These are phyloP conservation scores for Clytia hemisphaerica DNA, from an alignment of 30 jellyfish, hydroid and myxozoan genomes.

Conservation along the genomic window DNA sequence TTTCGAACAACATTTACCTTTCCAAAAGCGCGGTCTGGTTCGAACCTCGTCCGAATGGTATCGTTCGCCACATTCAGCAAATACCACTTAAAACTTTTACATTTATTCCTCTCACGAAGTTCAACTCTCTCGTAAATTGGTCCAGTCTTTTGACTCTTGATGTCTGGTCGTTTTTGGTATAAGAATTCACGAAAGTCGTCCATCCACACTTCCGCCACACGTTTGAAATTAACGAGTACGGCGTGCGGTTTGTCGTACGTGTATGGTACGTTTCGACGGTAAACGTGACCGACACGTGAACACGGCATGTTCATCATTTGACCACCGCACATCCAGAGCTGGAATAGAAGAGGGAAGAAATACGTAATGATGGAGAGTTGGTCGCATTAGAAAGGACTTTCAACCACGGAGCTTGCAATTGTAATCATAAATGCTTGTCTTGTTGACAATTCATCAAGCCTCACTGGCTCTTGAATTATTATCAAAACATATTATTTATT, in stretches of 20 bases:
- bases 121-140: slow-evolving; percentile 53
- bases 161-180: slow-evolving; percentile 71
- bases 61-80: slow-evolving; percentile 84
- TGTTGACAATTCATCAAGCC: no score
- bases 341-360: no score
- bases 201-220: slow-evolving; percentile 99
- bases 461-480: no score
- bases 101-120: slow-evolving; percentile 56
- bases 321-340: slow-evolving; percentile 99
- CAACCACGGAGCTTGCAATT: no score
- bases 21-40: slow-evolving; percentile 93
- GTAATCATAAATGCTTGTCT: no score
- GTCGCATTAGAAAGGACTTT: no score
- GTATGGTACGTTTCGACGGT: slow-evolving; percentile 91
- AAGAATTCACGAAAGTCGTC: slow-evolving; percentile 87
- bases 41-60: slow-evolving; percentile 82
- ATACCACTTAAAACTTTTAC: slow-evolving; percentile 92
- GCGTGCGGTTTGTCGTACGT: slow-evolving; percentile 93
- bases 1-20: slow-evolving; percentile 46
- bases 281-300: slow-evolving; percentile 99
- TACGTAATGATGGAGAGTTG: no score
- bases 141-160: slow-evolving; percentile 70
- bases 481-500: no score
- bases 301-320: slow-evolving; percentile 94
- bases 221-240: slow-evolving; percentile 74